Evolutionary conservation across 2,888 invertebrate species (phyloP), one percentile per base, ranked within the genome.

Genomic region (Perdita meconis): DNA sequence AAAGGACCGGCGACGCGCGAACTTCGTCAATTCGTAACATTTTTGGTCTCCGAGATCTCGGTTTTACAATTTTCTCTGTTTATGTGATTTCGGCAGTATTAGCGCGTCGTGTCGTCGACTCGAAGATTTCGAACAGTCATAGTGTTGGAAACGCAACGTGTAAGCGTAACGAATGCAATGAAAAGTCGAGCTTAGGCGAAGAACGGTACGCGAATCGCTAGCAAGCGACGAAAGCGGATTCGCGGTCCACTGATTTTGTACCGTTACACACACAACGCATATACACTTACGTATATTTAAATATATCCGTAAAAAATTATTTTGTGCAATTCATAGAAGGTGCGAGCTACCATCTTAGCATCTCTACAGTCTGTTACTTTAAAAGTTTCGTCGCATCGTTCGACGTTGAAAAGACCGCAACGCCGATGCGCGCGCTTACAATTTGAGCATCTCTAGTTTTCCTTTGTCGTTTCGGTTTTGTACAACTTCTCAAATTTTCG

Each of bases 271-370:
- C 40, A 64, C 34, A 61, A 55, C 38, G 30, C 67, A 63, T 51
- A 38, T 63, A 67, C 57, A 75, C 53, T 24, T 40, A 19, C 38
- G 42, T 22, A 36, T 26, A 55, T 42, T 36, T n/a, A 65, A 40
- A 19, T 50, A 60, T 60, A 63, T 59, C 8, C 34, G 38, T 77
- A 76, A 77, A 76, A 68, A 76, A 69, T 68, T 64, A 76, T 76
- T 77, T 76, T 76, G 77, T 77, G 77, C 77, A 77, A 64, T 76
- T 77, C 68, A 51, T 60, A 55, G 69, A 76, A 64, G 50, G 69
- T 76, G 77, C 68, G 59, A 73, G 53, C 44, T 64, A 64, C 56
- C 56, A 44, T 57, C 69, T 65, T 57, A 77, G 44, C 69, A 70
- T 70, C 42, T 77, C 77, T 78, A 78, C 76, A 78, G 70, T 78